These are phyloP conservation scores for Spialia ferax DNA, from an alignment of 2,888 invertebrate genomes.

Conservation along the genomic window DNA sequence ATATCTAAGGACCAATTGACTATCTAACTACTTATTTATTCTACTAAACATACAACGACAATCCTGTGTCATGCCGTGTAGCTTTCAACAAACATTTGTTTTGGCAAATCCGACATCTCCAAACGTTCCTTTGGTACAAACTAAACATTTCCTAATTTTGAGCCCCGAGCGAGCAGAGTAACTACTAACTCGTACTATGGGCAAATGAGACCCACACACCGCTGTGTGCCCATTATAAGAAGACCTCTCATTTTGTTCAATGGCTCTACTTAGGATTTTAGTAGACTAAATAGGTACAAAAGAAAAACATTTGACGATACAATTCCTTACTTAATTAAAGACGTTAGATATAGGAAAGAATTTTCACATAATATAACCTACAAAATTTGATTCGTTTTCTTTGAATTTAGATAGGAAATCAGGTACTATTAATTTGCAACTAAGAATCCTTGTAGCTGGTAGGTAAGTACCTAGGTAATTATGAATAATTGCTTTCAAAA, in stretches of 20 bases:
- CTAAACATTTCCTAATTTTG: constrained; percentile 77
- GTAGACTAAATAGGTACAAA: not conserved
- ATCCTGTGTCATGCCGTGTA: constrained; percentile 4
- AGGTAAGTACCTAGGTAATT: too few species aligned
- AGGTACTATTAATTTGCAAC: too few species aligned
- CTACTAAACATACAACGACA: constrained; percentile 5
- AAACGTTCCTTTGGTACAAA: constrained; percentile 52
- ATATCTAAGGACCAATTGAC: not conserved
- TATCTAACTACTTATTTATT: not conserved
- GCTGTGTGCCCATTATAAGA: constrained; percentile 54
- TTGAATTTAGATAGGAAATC: too few species aligned
- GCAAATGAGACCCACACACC: constrained; percentile 75
- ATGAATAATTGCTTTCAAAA: too few species aligned
- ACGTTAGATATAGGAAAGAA: too few species aligned
- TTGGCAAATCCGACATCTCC: constrained; percentile 25
- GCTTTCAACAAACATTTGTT: constrained; percentile 28
- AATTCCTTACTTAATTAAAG: too few species aligned
- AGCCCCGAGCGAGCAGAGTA: constrained; percentile 67
- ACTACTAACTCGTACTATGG: constrained; percentile 69
- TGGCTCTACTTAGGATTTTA: constrained; percentile 31
- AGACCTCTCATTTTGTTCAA: constrained; percentile 57
- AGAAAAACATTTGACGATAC: too few species aligned
- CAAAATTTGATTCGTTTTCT: too few species aligned
- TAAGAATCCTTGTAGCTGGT: too few species aligned
- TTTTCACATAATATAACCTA: too few species aligned